These are phyloP conservation scores for Acanthosoma haemorrhoidale DNA, from an alignment of 2,888 invertebrate genomes.

Conservation along the genomic window DNA sequence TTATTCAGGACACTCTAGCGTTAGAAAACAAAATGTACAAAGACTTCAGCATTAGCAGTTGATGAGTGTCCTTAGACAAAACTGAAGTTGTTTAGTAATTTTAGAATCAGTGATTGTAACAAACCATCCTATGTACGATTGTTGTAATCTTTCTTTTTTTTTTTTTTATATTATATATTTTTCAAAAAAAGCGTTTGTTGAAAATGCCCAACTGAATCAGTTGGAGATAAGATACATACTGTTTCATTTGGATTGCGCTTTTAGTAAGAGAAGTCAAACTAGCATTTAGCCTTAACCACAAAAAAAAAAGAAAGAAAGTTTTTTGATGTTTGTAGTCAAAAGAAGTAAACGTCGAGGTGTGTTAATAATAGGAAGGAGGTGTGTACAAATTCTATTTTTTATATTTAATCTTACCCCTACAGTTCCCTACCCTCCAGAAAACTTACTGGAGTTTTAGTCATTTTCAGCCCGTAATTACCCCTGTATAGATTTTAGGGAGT, in stretches of 20 bases:
- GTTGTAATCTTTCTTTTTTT: not conserved
- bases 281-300: not conserved
- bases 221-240: not conserved
- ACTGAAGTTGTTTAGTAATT: not conserved
- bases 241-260: conserved; percentile 9
- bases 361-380: not conserved
- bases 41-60: not conserved
- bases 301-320: not conserved
- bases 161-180: not conserved
- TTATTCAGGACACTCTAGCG: conserved; percentile 6
- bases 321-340: not conserved
- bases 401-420: conserved; percentile 10
- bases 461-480: not conserved
- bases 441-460: not conserved
- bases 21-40: not conserved
- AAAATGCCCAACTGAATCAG: not conserved
- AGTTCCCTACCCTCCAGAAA: not conserved
- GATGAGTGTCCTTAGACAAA: not conserved
- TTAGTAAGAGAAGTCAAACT: not conserved
- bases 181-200: not conserved
- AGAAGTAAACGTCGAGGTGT: not conserved
- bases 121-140: not conserved
- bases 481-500: not conserved
- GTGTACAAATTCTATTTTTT: conserved; percentile 26
- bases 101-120: not conserved